These are phyloP conservation scores for Meandrusa payeni DNA, from an alignment of 2,888 invertebrate genomes.

Conservation along the genomic window DNA sequence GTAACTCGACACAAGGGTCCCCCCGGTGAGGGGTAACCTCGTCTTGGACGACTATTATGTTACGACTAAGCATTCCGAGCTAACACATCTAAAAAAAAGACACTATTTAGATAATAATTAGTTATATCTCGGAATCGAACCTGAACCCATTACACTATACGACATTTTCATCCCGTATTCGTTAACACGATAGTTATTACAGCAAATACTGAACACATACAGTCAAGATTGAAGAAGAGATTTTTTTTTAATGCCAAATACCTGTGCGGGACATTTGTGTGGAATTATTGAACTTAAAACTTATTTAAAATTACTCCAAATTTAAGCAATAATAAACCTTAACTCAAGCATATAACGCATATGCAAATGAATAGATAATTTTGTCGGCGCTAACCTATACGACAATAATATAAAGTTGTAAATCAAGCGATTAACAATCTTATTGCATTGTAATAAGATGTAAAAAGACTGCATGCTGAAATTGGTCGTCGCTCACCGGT, in stretches of 20 bases:
- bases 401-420: neutral
- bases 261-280: conserved; percentile 22
- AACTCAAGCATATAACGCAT: neutral
- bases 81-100: too few relatives aligned
- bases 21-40: too few relatives aligned
- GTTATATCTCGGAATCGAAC: too few relatives aligned
- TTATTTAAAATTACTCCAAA: neutral
- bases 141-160: too few relatives aligned
- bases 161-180: too few relatives aligned
- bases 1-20: too few relatives aligned
- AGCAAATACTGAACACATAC: too few relatives aligned
- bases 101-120: too few relatives aligned
- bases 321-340: conserved; percentile 6
- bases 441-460: neutral
- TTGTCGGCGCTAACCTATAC: conserved; percentile 1
- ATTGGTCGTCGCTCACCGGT: conserved; percentile 18
- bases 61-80: too few relatives aligned
- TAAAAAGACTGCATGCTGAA: neutral
- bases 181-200: too few relatives aligned
- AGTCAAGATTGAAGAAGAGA: too few relatives aligned
- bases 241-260: conserved; percentile 21
- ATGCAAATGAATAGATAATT: neutral
- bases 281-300: conserved; percentile 19
- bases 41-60: too few relatives aligned
- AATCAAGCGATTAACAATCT: neutral